Conservation (phyloP, 2,888 invertebrate genomes). For the Drosophila niveifrons region DNA sequence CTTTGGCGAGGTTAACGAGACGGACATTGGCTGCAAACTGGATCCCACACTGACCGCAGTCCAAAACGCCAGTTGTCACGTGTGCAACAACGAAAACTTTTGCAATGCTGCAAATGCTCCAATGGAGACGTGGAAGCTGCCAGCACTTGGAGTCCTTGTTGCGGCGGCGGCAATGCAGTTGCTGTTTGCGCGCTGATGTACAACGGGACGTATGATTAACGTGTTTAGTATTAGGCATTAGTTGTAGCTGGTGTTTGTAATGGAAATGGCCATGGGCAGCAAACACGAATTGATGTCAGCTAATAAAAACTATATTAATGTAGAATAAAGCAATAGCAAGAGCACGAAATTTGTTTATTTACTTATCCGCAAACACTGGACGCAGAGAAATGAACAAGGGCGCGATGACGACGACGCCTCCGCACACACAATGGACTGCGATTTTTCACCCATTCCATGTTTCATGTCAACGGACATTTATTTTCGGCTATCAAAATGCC, state of each 20-base stretch:
- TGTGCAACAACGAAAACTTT: conserved; percentile 76
- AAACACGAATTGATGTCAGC: conserved; percentile 51
- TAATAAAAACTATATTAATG: conserved; percentile 71
- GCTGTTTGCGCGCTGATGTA: conserved; percentile 20
- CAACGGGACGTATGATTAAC: conserved; percentile 53
- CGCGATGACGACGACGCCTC: conserved; percentile 29
- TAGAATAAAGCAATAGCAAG: conserved; percentile 48
- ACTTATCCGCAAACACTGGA: conserved; percentile 62
- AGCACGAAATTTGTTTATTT: conserved; percentile 65
- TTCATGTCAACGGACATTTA: conserved; percentile 63
- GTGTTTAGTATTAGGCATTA: conserved; percentile 18
- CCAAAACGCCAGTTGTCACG: conserved; percentile 72
- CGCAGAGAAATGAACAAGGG: conserved; percentile 36
- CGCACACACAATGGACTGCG: conserved; percentile 31
- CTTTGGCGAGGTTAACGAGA: conserved; percentile 81
- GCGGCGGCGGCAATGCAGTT: conserved; percentile 11
- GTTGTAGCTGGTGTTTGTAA: conserved; percentile 29
- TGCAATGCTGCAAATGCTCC: conserved; percentile 68
- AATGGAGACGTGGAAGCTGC: conserved; percentile 32
- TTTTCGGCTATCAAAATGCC: conserved; percentile 64
- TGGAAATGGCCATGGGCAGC: conserved; percentile 55
- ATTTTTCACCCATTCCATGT: conserved; percentile 40
- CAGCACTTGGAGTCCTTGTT: conserved; percentile 29
- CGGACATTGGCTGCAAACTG: conserved; percentile 73
- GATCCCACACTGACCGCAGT: conserved; percentile 72